Evolutionary conservation across 2,888 invertebrate genomes (phyloP).

Genomic region (Monochamus alternatus): DNA sequence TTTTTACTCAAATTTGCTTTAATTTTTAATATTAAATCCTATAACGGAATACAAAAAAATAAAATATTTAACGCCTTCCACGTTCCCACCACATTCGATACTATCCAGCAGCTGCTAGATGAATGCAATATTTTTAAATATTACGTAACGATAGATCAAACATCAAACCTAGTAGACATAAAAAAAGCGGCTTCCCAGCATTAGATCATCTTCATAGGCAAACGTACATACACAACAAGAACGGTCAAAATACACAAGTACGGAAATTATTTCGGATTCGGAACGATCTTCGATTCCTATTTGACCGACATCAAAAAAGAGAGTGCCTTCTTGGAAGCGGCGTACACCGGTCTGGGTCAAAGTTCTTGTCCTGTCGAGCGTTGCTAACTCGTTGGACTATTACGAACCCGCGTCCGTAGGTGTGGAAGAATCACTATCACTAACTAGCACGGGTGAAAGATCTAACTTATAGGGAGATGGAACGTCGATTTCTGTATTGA

Average conservation of each 20-base stretch:
- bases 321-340: not conserved
- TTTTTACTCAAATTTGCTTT: too few species aligned
- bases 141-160: not conserved
- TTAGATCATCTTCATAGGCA: constrained; percentile 2
- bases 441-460: not conserved
- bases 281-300: not conserved
- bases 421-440: not conserved
- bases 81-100: too few species aligned
- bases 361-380: not conserved
- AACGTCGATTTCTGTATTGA: too few species aligned
- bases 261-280: too few species aligned
- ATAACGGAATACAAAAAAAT: too few species aligned
- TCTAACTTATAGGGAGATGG: not conserved
- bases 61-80: too few species aligned
- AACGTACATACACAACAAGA: not conserved
- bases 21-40: too few species aligned
- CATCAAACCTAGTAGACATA: not conserved
- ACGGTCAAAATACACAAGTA: not conserved
- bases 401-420: not conserved
- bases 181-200: constrained; percentile 13
- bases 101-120: not conserved
- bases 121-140: not conserved
- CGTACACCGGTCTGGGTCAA: not conserved
- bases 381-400: not conserved
- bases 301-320: not conserved